Evolutionary conservation across 2,113 vertebrate species (phyloP), one percentile per base, ranked within the genome.

Genomic region (Nettapus auritus): DNA sequence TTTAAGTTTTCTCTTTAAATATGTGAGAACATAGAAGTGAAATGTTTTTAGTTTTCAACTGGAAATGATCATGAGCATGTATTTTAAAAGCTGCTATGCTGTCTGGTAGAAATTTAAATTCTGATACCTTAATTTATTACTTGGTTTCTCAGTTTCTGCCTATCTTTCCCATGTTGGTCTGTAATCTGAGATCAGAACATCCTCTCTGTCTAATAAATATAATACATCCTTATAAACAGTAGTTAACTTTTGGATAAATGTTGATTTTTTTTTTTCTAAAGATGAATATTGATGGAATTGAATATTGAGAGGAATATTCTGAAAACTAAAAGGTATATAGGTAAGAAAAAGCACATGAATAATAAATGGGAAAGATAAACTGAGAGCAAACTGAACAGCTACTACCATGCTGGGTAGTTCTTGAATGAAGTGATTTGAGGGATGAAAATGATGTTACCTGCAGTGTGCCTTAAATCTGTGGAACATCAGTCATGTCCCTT

Each of bases 11-110:
- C 13, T 85, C 48, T 88, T 91, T 57, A 33, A 34, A 33, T 48
- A 13, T 3, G 2, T 68, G 17, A 1, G 1, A 86, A 64, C 4
- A 52, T 3, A 17, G 3, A 44, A 38, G 9, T 34, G 38, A 78
- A 83, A 53, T 2, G 2, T 36, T 79, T 93, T 79, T 55, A 16
- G 9, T 70, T 93, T 80, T 74, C 53, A 85, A 25, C 4, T n/a
- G 31, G 53, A 84, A 66, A 73, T 13, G 16, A 40, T 29, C 6
- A 55, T n/a, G 9, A 42, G 5, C 8, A 3, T 23, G 3, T 64
- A 33, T 69, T 91, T 86, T 52, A 79, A 82, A 94, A 86, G 10
- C 11, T 18, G 18, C 10, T 6, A 4, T 14, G 2, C 7, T 53
- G 11, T 4, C 48, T 93, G 33, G 6, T 84, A 50, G 33, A 91